Evolutionary conservation across 2,113 vertebrate species (phyloP).

Genomic region (Coptodon rendalli): DNA sequence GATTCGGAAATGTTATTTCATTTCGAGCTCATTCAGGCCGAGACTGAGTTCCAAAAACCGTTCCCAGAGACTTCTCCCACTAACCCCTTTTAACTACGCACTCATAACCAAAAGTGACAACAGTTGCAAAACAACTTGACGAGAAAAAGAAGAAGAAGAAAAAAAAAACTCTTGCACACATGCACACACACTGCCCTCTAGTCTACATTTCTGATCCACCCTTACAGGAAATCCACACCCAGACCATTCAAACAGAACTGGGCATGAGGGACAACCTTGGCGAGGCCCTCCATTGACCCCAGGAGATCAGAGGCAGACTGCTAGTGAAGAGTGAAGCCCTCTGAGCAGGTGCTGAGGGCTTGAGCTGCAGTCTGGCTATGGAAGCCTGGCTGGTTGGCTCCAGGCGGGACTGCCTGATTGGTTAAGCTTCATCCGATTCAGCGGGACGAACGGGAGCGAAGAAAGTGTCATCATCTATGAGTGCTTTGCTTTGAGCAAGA

Average conservation of each 20-base stretch:
- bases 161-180: not conserved
- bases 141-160: not conserved
- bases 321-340: slow-evolving; percentile 58
- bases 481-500: slow-evolving; percentile 23
- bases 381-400: slow-evolving; percentile 43
- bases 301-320: slow-evolving; percentile 52
- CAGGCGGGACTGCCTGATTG: slow-evolving; percentile 29
- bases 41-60: not conserved
- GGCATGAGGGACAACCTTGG: slow-evolving; percentile 49
- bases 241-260: slow-evolving; percentile 28
- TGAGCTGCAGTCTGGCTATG: not conserved
- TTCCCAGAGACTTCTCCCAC: not conserved
- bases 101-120: slow-evolving; percentile 9
- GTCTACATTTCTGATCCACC: slow-evolving; percentile 20
- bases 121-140: not conserved
- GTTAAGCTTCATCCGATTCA: slow-evolving; percentile 37
- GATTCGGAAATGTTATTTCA: not conserved
- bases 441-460: slow-evolving; percentile 10
- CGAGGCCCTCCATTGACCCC: slow-evolving; percentile 37
- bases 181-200: not conserved
- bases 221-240: slow-evolving; percentile 54
- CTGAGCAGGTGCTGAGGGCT: slow-evolving; percentile 51
- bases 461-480: slow-evolving; percentile 28
- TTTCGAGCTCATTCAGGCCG: not conserved
- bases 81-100: not conserved